Conservation (phyloP, 2,888 invertebrate species). For the Osedax fenrisi region DNA sequence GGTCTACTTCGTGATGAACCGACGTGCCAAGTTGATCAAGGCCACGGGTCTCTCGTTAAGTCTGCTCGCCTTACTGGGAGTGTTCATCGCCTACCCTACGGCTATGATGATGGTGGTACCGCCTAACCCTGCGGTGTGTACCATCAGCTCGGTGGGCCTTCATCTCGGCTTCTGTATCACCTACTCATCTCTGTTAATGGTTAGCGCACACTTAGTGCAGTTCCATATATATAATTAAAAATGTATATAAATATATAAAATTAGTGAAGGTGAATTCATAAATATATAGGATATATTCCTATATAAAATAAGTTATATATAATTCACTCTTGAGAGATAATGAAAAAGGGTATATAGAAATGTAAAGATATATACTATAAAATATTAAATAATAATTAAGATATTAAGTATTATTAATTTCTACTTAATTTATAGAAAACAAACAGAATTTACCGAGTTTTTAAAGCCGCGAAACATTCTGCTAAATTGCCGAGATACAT, state of each 20-base stretch:
- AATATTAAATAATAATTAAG: too few species aligned
- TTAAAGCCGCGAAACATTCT: conserved; percentile 19
- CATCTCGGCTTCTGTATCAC: conserved; percentile 37
- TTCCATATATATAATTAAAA: too few species aligned
- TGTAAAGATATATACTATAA: too few species aligned
- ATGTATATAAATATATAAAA: too few species aligned
- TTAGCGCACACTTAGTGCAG: too few species aligned
- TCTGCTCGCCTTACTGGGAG: conserved; percentile 34
- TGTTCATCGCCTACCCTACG: conserved; percentile 34
- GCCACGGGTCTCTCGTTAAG: conserved; percentile 26
- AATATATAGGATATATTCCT: too few species aligned
- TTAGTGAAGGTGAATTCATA: too few species aligned
- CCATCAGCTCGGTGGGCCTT: conserved; percentile 34
- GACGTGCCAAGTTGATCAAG: background rate
- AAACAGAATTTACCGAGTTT: conserved; percentile 28
- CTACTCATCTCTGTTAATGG: conserved; percentile 36
- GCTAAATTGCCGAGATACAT: conserved; percentile 34
- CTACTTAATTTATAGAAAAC: conserved; percentile 19
- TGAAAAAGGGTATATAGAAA: too few species aligned
- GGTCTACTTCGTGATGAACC: background rate
- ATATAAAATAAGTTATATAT: too few species aligned
- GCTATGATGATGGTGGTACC: conserved; percentile 31
- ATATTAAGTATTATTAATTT: background rate
- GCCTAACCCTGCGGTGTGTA: conserved; percentile 34
- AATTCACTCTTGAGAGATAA: too few species aligned